phyloP scores from a whole-genome alignment of 2,113 vertebrate genomes.

The Apteryx mantelli region DNA sequence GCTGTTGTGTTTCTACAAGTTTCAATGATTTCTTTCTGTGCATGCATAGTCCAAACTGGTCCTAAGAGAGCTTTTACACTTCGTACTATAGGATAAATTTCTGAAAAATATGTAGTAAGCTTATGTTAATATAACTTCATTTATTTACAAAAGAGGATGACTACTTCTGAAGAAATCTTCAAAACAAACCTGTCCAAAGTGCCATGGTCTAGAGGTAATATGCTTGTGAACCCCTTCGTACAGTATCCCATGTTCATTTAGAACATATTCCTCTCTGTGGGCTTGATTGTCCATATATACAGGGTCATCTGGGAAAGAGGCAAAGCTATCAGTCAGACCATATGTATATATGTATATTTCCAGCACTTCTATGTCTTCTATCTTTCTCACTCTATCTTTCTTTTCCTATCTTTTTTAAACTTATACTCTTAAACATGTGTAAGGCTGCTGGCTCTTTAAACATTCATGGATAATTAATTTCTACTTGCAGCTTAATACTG shows the following conservation, averaged over 20 bases:
- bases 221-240: constrained; percentile 68
- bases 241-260: constrained; percentile 71
- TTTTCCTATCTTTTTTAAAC: background rate
- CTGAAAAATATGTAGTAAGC: background rate
- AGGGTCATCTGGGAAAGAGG: constrained; percentile 65
- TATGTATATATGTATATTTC: background rate
- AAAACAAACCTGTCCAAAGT: constrained; percentile 71
- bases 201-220: constrained; percentile 64
- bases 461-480: background rate
- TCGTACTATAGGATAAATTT: background rate
- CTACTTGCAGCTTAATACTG: background rate
- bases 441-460: background rate
- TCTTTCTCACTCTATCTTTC: background rate
- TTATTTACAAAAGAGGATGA: background rate
- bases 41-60: background rate
- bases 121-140: background rate
- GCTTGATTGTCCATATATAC: constrained; percentile 68
- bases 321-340: background rate
- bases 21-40: background rate
- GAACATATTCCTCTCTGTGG: constrained; percentile 67
- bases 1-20: background rate
- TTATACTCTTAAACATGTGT: background rate
- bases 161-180: background rate
- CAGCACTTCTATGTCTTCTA: background rate
- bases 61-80: background rate